Percentiles rank a stretch among this genome's conserved stretches.
These are phyloP conservation scores for Thryonomys swinderianus DNA, from an alignment of 2,113 vertebrate species.

Conservation along the genomic window DNA sequence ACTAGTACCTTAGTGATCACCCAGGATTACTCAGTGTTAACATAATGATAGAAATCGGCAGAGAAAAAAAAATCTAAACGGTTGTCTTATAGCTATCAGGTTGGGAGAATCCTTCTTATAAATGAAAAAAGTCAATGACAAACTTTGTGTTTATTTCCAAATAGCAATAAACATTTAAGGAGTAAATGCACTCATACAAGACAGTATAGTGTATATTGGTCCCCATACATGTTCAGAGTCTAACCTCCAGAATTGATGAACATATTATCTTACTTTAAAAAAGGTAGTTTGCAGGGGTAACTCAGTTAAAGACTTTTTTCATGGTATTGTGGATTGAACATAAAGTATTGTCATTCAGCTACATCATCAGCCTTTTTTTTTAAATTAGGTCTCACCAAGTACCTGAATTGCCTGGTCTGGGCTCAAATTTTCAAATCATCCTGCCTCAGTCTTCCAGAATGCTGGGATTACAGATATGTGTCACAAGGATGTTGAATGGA, in stretches of 20 bases:
- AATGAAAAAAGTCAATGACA: conserved; percentile 2
- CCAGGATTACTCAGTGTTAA: not conserved
- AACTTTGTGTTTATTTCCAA: not conserved
- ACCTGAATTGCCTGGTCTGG: not conserved
- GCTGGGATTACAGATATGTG: not conserved
- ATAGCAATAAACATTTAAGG: not conserved
- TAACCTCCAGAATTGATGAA: not conserved
- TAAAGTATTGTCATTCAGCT: not conserved
- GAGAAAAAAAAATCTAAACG: conserved; percentile 21
- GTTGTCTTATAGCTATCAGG: not conserved
- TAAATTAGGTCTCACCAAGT: not conserved
- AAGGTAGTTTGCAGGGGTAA: not conserved
- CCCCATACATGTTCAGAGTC: not conserved
- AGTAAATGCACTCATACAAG: not conserved
- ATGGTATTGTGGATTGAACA: not conserved
- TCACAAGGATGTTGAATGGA: not conserved
- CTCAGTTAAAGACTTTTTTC: not conserved
- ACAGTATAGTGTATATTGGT: not conserved
- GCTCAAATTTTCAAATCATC: not conserved
- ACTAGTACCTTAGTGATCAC: not conserved
- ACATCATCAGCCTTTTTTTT: not conserved
- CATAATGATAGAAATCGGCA: not conserved
- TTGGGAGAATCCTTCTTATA: not conserved
- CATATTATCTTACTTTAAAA: not conserved
- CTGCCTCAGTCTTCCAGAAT: not conserved